Conservation (phyloP, 2,797 vertebrate genomes). For the Discoglossus pictus region DNA sequence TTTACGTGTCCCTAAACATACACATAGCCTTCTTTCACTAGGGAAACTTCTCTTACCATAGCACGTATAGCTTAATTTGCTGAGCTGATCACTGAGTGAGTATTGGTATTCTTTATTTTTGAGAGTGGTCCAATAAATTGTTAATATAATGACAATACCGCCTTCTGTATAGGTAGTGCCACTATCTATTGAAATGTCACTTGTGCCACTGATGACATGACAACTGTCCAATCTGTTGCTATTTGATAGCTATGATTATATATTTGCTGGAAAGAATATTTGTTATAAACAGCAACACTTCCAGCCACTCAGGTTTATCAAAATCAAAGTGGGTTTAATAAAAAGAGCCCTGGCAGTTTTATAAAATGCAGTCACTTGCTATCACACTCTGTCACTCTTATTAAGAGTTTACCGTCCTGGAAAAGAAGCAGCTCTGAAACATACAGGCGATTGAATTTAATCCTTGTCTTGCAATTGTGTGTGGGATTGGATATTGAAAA, state of each 20-base stretch:
- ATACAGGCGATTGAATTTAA: conserved; percentile 74
- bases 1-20: no score
- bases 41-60: no score
- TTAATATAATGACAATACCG: no score
- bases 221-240: no score
- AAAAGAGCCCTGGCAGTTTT: conserved; percentile 34
- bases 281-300: not conserved
- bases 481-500: conserved; percentile 79
- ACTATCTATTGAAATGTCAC: no score
- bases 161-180: no score
- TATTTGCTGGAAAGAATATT: not conserved
- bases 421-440: conserved; percentile 70
- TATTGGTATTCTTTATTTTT: no score
- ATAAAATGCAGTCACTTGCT: conserved; percentile 55
- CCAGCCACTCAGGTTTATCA: conserved; percentile 2
- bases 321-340: conserved; percentile 37
- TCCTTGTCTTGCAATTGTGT: conserved; percentile 79
- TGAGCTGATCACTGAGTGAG: no score
- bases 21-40: no score
- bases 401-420: conserved; percentile 68
- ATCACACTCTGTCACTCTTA: conserved; percentile 61
- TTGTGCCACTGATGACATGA: no score
- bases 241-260: conserved; percentile 5
- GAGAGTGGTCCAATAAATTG: no score
- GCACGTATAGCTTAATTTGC: no score